A percentile compares a stretch with the other conserved stretches of the same genome.
Conservation (phyloP, 1,140 invertebrate genomes). For the Monochamus saltuarius region DNA sequence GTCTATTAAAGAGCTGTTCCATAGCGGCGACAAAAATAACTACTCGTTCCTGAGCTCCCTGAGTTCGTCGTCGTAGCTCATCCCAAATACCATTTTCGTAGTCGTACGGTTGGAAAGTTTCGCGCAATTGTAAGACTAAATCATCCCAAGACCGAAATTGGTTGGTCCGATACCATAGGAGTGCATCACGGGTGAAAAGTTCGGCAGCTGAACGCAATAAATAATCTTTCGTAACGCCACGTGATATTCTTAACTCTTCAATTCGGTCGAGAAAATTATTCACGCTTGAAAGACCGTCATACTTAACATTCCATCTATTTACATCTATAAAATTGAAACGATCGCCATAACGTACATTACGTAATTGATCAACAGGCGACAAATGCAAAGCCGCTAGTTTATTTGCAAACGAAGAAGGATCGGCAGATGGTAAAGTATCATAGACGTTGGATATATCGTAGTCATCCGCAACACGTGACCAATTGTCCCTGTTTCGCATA, state of each 20-base stretch:
- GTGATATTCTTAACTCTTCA: conserved; percentile 15
- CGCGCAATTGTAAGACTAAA: background rate
- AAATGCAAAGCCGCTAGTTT: too few species aligned
- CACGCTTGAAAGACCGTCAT: conserved; percentile 1
- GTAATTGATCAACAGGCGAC: too few species aligned
- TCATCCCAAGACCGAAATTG: conserved; percentile 6
- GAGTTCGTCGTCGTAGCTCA: conserved; percentile 14
- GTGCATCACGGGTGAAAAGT: conserved; percentile 12
- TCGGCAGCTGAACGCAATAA: conserved; percentile 21
- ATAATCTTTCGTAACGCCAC: conserved; percentile 8
- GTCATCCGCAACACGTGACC: too few species aligned
- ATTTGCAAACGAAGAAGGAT: too few species aligned
- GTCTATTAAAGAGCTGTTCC: conserved; percentile 7
- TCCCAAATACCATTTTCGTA: conserved; percentile 16
- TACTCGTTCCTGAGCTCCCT: conserved; percentile 12
- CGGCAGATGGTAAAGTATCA: too few species aligned
- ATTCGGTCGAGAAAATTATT: conserved; percentile 23
- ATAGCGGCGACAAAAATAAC: conserved; percentile 3
- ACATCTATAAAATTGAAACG: background rate
- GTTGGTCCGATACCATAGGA: conserved; percentile 21
- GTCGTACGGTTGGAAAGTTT: conserved; percentile 13
- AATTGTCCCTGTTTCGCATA: too few species aligned
- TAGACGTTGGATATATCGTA: too few species aligned
- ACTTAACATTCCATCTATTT: conserved; percentile 12
- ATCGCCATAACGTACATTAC: too few species aligned